A percentile compares a stretch with the other conserved stretches of the same genome.
Conservation (phyloP, 2,797 vertebrate species). For the Trachurus trachurus region DNA sequence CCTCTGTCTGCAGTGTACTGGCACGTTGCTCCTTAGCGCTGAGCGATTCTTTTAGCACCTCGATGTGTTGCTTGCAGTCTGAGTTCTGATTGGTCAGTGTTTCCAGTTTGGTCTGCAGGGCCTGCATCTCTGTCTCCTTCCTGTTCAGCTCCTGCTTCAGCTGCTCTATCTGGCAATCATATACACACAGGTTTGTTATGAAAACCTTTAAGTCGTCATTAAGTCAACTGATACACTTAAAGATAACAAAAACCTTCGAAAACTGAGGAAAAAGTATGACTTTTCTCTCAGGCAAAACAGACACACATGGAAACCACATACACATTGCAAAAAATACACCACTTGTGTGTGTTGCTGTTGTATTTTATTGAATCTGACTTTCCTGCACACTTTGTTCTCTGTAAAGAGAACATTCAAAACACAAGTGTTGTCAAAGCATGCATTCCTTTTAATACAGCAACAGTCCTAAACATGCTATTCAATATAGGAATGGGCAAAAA, state of each 20-base stretch:
- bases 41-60: slow-evolving; percentile 98
- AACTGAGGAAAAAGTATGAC: neutral
- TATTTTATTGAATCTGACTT: slow-evolving; percentile 1
- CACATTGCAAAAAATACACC: neutral
- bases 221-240: neutral
- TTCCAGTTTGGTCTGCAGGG: slow-evolving; percentile 98
- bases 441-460: neutral
- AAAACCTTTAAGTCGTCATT: slow-evolving; percentile 30
- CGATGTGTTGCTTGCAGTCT: slow-evolving; percentile 98
- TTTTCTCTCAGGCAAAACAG: slow-evolving; percentile 5
- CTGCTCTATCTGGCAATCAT: slow-evolving; percentile 91
- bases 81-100: slow-evolving; percentile 99
- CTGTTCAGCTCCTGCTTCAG: slow-evolving; percentile 96
- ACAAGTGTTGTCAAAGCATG: slow-evolving; percentile 3
- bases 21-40: slow-evolving; percentile 98
- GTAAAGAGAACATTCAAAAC: slow-evolving; percentile 14
- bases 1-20: slow-evolving; percentile 98
- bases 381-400: neutral
- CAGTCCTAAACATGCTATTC: slow-evolving; percentile 5
- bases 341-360: neutral
- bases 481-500: neutral
- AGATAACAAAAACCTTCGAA: slow-evolving; percentile 15
- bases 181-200: slow-evolving; percentile 25
- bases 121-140: slow-evolving; percentile 98
- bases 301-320: slow-evolving; percentile 5